These are phyloP conservation scores for Catocala fraxini DNA, from an alignment of 2,888 invertebrate genomes.

Conservation along the genomic window DNA sequence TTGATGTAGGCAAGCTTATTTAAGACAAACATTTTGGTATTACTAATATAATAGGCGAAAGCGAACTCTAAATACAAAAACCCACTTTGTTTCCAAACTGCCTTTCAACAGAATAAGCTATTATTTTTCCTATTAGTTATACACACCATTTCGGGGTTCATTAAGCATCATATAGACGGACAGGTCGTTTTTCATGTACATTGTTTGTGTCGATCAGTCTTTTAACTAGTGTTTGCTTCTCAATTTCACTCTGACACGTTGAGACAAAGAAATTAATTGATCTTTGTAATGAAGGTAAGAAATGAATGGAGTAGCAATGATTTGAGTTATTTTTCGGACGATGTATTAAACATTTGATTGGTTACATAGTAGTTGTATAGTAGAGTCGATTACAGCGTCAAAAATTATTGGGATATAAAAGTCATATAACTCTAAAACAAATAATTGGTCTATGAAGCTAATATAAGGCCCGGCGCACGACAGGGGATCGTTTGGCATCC, in stretches of 20 bases:
- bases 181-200: slow-evolving; percentile 78
- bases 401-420: no score
- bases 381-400: no score
- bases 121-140: slow-evolving; percentile 76
- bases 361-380: no score
- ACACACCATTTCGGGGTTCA: slow-evolving; percentile 75
- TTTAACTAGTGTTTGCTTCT: slow-evolving; percentile 84
- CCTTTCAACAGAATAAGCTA: slow-evolving; percentile 54
- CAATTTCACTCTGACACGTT: slow-evolving; percentile 84
- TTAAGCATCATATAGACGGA: slow-evolving; percentile 74
- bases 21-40: background rate
- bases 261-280: slow-evolving; percentile 87
- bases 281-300: slow-evolving; percentile 80
- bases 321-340: slow-evolving; percentile 6
- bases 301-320: slow-evolving; percentile 61
- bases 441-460: no score
- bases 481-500: no score
- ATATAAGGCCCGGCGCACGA: no score
- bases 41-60: background rate
- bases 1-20: no score
- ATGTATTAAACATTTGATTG: background rate
- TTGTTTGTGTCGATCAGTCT: slow-evolving; percentile 74
- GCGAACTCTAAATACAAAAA: slow-evolving; percentile 4
- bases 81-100: slow-evolving; percentile 5
- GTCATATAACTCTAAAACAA: no score